A percentile compares a stretch with the other conserved stretches of the same genome.
These are phyloP conservation scores for Odontophorus gujanensis DNA, from an alignment of 2,113 vertebrate species.

Conservation along the genomic window DNA sequence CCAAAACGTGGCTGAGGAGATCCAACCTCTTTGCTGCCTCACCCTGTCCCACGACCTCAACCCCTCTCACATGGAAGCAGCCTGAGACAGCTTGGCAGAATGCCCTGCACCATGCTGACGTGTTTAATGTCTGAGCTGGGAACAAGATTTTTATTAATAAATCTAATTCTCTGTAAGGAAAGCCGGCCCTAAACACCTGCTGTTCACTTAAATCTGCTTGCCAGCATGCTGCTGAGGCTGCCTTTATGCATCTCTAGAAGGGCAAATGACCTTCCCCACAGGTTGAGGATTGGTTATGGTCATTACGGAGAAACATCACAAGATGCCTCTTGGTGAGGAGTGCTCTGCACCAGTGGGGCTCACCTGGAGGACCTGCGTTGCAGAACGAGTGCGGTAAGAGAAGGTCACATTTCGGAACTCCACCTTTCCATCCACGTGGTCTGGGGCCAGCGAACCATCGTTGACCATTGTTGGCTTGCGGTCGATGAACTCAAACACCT, in stretches of 20 bases:
- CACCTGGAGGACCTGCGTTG: conserved; percentile 90
- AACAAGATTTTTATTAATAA: conserved; percentile 49
- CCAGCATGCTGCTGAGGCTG: background rate
- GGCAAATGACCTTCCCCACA: background rate
- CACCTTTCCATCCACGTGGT: conserved; percentile 85
- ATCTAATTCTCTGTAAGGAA: conserved; percentile 1
- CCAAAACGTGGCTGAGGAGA: background rate
- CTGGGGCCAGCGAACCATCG: conserved; percentile 84
- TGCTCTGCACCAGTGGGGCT: accelerated
- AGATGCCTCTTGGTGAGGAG: background rate
- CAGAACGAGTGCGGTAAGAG: conserved; percentile 88
- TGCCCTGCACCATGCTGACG: background rate
- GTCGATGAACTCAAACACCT: conserved; percentile 96
- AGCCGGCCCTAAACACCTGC: background rate
- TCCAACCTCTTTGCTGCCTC: background rate
- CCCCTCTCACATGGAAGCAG: background rate
- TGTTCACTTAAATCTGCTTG: conserved; percentile 1
- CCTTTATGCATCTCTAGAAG: background rate
- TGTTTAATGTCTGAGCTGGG: background rate
- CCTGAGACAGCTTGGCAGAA: conserved; percentile 7
- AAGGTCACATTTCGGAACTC: conserved; percentile 92
- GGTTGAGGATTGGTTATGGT: background rate
- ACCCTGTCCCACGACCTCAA: background rate
- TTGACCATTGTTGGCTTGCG: conserved; percentile 84
- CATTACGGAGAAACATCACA: accelerated